Conservation (phyloP, 2,888 invertebrate species). For the Seladonia tumulorum region DNA sequence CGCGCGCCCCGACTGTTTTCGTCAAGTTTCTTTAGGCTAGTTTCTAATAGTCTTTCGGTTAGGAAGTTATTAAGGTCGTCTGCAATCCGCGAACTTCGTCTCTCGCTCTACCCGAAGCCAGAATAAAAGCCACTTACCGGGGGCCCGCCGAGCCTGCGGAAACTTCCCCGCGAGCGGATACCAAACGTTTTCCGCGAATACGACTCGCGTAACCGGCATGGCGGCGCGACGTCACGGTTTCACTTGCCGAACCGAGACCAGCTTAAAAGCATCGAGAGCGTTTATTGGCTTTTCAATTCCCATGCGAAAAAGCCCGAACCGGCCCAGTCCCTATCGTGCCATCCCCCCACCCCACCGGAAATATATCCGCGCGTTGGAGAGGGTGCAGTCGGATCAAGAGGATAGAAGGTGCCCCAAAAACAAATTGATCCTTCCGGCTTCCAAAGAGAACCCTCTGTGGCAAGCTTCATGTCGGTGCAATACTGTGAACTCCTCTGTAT, state of each 20-base stretch:
- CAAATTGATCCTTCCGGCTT: too few relatives aligned
- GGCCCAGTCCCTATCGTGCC: not conserved
- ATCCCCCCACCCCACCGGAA: too few relatives aligned
- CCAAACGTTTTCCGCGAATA: not conserved
- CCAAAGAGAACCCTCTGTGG: too few relatives aligned
- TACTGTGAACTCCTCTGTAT: too few relatives aligned
- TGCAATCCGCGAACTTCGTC: conserved; percentile 13
- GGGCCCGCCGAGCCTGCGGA: not conserved
- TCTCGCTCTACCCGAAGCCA: not conserved
- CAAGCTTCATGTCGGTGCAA: too few relatives aligned
- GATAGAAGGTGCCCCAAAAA: too few relatives aligned
- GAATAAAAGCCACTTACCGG: conserved; percentile 22
- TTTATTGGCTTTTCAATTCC: conserved; percentile 13
- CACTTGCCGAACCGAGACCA: conserved; percentile 7
- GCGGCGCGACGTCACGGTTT: not conserved
- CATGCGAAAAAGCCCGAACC: not conserved
- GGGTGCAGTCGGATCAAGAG: too few relatives aligned
- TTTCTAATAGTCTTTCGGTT: conserved; percentile 15
- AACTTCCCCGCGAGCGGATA: conserved; percentile 11
- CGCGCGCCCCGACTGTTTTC: not conserved
- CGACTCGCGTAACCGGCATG: not conserved
- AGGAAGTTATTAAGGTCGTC: conserved; percentile 10
- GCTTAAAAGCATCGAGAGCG: not conserved
- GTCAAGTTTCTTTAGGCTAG: conserved; percentile 3
- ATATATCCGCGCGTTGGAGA: too few relatives aligned